Evolutionary conservation across 2,888 invertebrate genomes (phyloP).

Genomic region (Vandiemenella viatica): DNA sequence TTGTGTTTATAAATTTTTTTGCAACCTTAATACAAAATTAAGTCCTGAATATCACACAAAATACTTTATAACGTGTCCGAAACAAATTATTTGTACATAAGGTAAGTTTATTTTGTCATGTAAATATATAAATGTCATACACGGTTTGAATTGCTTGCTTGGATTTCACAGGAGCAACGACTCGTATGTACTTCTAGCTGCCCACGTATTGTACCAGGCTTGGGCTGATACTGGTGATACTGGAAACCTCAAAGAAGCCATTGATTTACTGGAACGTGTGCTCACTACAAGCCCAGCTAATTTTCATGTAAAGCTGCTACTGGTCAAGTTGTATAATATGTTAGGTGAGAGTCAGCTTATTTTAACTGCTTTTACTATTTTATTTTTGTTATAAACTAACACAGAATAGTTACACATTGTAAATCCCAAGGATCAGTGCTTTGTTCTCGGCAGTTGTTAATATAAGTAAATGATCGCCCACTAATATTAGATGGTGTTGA

Average conservation of each 20-base stretch:
- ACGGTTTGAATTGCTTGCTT: too few relatives aligned
- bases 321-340: slow-evolving; percentile 64
- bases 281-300: slow-evolving; percentile 68
- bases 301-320: slow-evolving; percentile 74
- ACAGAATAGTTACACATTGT: too few relatives aligned
- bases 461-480: neutral
- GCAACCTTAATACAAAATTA: too few relatives aligned
- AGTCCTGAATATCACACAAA: too few relatives aligned
- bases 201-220: slow-evolving; percentile 46
- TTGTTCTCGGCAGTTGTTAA: neutral
- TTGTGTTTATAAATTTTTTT: too few relatives aligned
- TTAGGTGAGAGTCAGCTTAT: slow-evolving; percentile 39
- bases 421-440: too few relatives aligned
- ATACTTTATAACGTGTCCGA: too few relatives aligned
- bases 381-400: too few relatives aligned
- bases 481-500: neutral
- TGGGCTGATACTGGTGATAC: slow-evolving; percentile 34
- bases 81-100: too few relatives aligned
- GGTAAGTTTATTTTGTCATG: too few relatives aligned
- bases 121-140: too few relatives aligned
- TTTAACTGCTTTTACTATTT: neutral
- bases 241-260: slow-evolving; percentile 37
- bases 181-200: slow-evolving; percentile 63
- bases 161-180: slow-evolving; percentile 40
- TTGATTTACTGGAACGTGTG: slow-evolving; percentile 56